Evolutionary conservation across 1,140 invertebrate species (phyloP).

Genomic region (Nasonia giraulti): DNA sequence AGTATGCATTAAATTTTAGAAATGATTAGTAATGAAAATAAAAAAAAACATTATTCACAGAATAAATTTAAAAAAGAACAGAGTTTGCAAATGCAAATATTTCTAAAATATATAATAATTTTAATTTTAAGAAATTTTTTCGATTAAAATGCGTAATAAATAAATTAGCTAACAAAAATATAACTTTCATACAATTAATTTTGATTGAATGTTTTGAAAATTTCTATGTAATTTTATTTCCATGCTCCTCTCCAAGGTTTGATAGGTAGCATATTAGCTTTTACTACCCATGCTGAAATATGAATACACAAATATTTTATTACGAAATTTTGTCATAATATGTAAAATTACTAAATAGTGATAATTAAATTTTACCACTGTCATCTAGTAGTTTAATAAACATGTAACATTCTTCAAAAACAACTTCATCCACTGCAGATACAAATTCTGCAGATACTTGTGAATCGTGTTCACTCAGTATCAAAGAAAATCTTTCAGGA

Average conservation of each 20-base stretch:
- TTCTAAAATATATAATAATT: neutral
- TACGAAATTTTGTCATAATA: neutral
- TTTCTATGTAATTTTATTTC: slow-evolving; percentile 56
- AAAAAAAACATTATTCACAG: slow-evolving; percentile 11
- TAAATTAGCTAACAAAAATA: neutral
- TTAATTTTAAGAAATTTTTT: neutral
- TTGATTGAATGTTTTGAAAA: neutral
- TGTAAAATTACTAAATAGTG: neutral
- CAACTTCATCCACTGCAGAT: slow-evolving; percentile 58
- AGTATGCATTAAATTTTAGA: no score
- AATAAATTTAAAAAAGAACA: neutral
- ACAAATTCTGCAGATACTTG: slow-evolving; percentile 60
- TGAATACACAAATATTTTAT: neutral
- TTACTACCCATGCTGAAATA: slow-evolving; percentile 74
- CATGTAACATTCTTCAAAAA: slow-evolving; percentile 71
- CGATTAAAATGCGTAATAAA: neutral
- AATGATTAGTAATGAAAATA: neutral
- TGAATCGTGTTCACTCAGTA: slow-evolving; percentile 20
- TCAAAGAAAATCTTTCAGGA: slow-evolving; percentile 63
- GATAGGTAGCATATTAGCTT: slow-evolving; percentile 73
- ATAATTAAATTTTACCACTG: slow-evolving; percentile 55
- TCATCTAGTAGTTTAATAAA: slow-evolving; percentile 71
- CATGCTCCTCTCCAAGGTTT: slow-evolving; percentile 73
- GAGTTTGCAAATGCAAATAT: no score
- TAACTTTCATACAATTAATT: neutral